Evolutionary conservation across 1,140 invertebrate genomes (phyloP).

Genomic region (Lysiphlebus fabarum): DNA sequence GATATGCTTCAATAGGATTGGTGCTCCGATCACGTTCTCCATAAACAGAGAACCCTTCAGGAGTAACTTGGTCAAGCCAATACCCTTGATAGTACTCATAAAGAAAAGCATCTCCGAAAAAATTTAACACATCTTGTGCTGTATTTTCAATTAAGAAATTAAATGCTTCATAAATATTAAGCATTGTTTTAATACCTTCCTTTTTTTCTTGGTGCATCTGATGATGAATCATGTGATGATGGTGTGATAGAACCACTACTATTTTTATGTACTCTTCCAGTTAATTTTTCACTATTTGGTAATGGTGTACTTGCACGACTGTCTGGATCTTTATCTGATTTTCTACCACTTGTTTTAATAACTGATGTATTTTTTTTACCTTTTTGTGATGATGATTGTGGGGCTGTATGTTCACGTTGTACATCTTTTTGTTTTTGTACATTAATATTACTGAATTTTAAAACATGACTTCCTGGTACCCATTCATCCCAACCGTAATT

Average conservation of each 20-base stretch:
- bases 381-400: slow-evolving; percentile 53
- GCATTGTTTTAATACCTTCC: slow-evolving; percentile 47
- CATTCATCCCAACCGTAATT: slow-evolving; percentile 92
- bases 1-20: slow-evolving; percentile 3
- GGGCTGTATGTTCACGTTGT: slow-evolving; percentile 66
- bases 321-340: slow-evolving; percentile 57
- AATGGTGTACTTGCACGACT: slow-evolving; percentile 67
- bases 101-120: not conserved
- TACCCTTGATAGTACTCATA: not conserved
- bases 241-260: slow-evolving; percentile 40
- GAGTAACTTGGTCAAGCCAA: not conserved
- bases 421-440: slow-evolving; percentile 87
- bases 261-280: slow-evolving; percentile 41
- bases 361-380: slow-evolving; percentile 44
- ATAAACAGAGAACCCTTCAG: slow-evolving; percentile 1
- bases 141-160: not conserved
- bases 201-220: slow-evolving; percentile 51
- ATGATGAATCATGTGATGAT: slow-evolving; percentile 50
- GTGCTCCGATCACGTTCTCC: not conserved
- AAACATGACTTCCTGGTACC: slow-evolving; percentile 89
- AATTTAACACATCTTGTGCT: not conserved
- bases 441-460: slow-evolving; percentile 91
- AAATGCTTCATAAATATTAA: slow-evolving; percentile 38
- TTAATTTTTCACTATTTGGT: slow-evolving; percentile 43
- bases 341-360: slow-evolving; percentile 43